phyloP scores from a whole-genome alignment of 2,797 vertebrate genomes.

The Bovichtus diacanthus region DNA sequence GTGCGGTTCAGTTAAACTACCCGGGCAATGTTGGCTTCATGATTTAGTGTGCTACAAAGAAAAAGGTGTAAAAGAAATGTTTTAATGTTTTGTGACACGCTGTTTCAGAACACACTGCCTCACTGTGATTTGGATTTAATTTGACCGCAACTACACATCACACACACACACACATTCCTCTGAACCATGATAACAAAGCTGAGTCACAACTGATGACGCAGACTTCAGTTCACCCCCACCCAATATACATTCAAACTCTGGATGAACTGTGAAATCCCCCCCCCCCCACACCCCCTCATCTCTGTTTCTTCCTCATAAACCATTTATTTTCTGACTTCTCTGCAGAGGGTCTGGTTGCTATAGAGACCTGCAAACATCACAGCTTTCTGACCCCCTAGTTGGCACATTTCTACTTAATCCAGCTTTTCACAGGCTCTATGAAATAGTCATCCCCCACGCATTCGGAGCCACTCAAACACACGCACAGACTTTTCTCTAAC shows the following conservation, averaged over 20 bases:
- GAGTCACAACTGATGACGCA: slow-evolving; percentile 57
- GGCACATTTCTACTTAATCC: slow-evolving; percentile 64
- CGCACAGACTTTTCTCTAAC: slow-evolving; percentile 29
- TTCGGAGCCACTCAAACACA: slow-evolving; percentile 40
- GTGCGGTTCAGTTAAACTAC: slow-evolving; percentile 21
- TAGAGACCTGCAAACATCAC: slow-evolving; percentile 61
- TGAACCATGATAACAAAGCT: slow-evolving; percentile 39
- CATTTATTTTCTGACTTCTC: slow-evolving; percentile 53
- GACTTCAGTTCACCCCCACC: slow-evolving; percentile 20
- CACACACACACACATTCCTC: slow-evolving; percentile 42
- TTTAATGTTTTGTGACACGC: slow-evolving; percentile 5
- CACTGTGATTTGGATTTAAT: slow-evolving; percentile 12
- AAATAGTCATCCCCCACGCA: slow-evolving; percentile 41
- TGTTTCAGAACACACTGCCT: slow-evolving; percentile 16
- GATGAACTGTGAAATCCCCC: slow-evolving; percentile 54
- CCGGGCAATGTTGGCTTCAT: slow-evolving; percentile 16
- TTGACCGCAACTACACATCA: slow-evolving; percentile 22
- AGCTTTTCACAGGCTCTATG: slow-evolving; percentile 64
- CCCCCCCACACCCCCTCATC: background rate
- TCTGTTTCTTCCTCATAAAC: slow-evolving; percentile 32
- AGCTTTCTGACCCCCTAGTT: slow-evolving; percentile 63
- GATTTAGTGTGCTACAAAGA: slow-evolving; percentile 2
- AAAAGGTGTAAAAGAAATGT: slow-evolving; percentile 5
- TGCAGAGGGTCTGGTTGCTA: slow-evolving; percentile 56
- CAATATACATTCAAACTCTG: slow-evolving; percentile 49